phyloP scores from a whole-genome alignment of 2,888 invertebrate species.

The Tenthredo amoena region DNA sequence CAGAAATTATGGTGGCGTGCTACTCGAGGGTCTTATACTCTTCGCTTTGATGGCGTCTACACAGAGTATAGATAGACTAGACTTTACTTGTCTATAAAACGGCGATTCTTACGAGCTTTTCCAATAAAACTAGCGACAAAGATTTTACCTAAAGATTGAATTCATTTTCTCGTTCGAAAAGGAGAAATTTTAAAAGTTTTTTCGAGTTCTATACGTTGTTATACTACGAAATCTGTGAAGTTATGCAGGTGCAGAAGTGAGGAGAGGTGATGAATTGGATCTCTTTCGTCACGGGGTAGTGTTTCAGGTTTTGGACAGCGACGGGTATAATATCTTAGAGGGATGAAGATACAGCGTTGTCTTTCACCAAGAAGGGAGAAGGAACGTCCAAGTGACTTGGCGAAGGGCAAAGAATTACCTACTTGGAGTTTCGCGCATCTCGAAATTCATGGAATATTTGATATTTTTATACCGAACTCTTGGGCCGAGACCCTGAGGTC shows the following conservation, averaged over 20 bases:
- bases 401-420: constrained; percentile 36
- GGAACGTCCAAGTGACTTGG: constrained; percentile 33
- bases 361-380: background rate
- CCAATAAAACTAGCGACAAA: background rate
- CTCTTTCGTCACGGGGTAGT: constrained; percentile 21
- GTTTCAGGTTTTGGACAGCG: background rate
- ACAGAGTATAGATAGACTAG: background rate
- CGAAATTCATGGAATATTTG: constrained; percentile 74
- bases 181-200: background rate
- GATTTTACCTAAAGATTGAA: background rate
- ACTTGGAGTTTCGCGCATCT: constrained; percentile 58
- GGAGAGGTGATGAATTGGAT: constrained; percentile 20
- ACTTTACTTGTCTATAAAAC: background rate
- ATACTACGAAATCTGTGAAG: background rate
- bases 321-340: constrained; percentile 25
- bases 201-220: background rate
- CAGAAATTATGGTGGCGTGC: constrained; percentile 66
- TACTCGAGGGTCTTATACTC: constrained; percentile 29
- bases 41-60: constrained; percentile 18
- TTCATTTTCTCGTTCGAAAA: background rate
- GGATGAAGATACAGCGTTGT: constrained; percentile 26
- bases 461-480: constrained; percentile 57
- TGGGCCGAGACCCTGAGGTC: constrained; percentile 17
- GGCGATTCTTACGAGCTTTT: background rate
- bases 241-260: constrained; percentile 14